Conservation (phyloP, 2,113 vertebrate genomes). For the Irena cyanogastra region DNA sequence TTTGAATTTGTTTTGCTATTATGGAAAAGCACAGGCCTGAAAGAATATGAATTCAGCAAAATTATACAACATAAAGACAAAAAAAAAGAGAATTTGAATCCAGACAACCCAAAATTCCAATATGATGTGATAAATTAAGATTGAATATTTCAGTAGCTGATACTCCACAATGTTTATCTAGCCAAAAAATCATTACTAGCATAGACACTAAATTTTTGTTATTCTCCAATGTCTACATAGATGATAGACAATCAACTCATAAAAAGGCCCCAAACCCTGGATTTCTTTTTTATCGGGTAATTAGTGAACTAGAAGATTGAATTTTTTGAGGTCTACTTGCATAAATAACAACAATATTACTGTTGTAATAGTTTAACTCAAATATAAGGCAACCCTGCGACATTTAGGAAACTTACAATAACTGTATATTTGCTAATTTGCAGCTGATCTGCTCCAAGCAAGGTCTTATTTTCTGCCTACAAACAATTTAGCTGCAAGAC, state of each 20-base stretch:
- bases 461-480: neutral
- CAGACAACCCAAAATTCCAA: neutral
- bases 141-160: neutral
- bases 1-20: neutral
- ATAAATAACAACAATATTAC: neutral
- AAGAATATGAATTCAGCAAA: neutral
- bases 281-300: neutral
- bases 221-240: neutral
- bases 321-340: neutral
- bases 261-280: neutral
- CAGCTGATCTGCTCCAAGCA: neutral
- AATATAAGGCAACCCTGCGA: neutral
- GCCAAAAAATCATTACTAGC: neutral
- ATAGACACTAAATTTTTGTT: neutral
- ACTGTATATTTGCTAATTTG: neutral
- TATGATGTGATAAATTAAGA: neutral
- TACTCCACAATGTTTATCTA: neutral
- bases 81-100: neutral
- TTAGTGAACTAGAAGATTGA: neutral
- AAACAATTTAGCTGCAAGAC: neutral
- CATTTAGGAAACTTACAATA: neutral
- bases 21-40: neutral
- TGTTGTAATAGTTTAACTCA: neutral
- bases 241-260: neutral
- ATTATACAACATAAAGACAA: neutral